phyloP scores from a whole-genome alignment of 2,113 vertebrate species.

The Perca fluviatilis region DNA sequence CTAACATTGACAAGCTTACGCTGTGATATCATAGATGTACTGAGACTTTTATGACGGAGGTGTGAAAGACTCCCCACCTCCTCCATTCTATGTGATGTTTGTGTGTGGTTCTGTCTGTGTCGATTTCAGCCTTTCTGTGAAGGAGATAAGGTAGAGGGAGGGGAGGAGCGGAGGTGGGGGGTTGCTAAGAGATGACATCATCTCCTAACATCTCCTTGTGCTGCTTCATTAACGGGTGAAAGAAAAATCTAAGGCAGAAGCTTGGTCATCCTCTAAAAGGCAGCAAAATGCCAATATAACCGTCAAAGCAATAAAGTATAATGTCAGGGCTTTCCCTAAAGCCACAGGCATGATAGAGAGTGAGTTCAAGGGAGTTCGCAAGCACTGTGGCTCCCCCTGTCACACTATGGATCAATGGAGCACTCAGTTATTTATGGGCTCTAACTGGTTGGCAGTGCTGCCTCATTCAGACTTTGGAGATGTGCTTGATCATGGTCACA shows the following conservation, averaged over 20 bases:
- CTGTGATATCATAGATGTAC: slow-evolving; percentile 74
- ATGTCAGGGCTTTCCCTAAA: slow-evolving; percentile 78
- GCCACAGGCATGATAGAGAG: slow-evolving; percentile 66
- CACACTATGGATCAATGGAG: slow-evolving; percentile 78
- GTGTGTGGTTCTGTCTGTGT: slow-evolving; percentile 30
- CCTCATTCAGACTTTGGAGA: slow-evolving; percentile 68
- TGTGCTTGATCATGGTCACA: slow-evolving; percentile 72
- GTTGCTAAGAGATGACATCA: slow-evolving; percentile 75
- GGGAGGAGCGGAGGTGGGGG: slow-evolving; percentile 6
- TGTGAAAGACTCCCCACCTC: slow-evolving; percentile 69
- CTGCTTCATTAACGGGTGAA: slow-evolving; percentile 73
- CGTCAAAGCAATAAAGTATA: slow-evolving; percentile 77
- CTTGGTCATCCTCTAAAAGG: slow-evolving; percentile 77
- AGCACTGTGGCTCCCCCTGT: slow-evolving; percentile 72
- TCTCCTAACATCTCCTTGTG: slow-evolving; percentile 70
- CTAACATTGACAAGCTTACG: slow-evolving; percentile 63
- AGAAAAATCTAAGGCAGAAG: slow-evolving; percentile 71
- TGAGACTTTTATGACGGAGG: slow-evolving; percentile 77
- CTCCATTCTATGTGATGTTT: slow-evolving; percentile 48
- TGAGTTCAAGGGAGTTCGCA: slow-evolving; percentile 75
- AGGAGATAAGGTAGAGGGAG: slow-evolving; percentile 34
- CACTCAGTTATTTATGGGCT: slow-evolving; percentile 77
- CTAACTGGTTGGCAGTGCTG: slow-evolving; percentile 69
- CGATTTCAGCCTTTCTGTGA: slow-evolving; percentile 36
- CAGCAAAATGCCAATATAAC: slow-evolving; percentile 80